phyloP scores from a whole-genome alignment of 1,140 invertebrate genomes.

The Hormaphis cornu region DNA sequence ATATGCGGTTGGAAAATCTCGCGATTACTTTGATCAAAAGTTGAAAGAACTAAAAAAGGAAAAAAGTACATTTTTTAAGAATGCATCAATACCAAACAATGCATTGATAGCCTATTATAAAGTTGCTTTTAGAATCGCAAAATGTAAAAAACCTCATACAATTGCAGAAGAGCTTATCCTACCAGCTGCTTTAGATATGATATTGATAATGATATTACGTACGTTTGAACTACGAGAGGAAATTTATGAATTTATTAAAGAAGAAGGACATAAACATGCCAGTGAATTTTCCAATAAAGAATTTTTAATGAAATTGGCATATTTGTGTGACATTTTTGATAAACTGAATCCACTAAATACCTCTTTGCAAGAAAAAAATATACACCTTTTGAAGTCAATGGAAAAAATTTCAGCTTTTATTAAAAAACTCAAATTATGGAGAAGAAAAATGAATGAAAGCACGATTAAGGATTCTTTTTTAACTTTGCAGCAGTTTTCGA shows the following conservation, averaged over 20 bases:
- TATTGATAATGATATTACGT: conserved; percentile 35
- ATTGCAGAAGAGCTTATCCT: conserved; percentile 42
- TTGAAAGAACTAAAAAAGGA: conserved; percentile 3
- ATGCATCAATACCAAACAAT: conserved; percentile 33
- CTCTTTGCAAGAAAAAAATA: neutral
- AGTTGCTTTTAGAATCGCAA: too few species aligned
- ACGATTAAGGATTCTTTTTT: neutral
- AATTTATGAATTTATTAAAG: neutral
- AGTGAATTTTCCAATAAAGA: neutral
- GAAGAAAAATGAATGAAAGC: neutral
- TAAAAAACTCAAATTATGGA: neutral
- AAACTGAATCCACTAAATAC: neutral
- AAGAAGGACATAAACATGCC: neutral
- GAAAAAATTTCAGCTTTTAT: neutral
- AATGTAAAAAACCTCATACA: conserved; percentile 39
- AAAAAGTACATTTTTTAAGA: conserved; percentile 3
- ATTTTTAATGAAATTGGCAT: neutral
- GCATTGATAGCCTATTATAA: conserved; percentile 38
- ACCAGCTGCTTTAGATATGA: conserved; percentile 40
- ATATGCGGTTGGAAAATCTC: conserved; percentile 4
- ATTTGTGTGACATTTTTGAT: neutral
- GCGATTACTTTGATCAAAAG: conserved; percentile 21
- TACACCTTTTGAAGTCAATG: neutral
- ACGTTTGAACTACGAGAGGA: neutral
- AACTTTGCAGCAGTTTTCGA: neutral